Conservation (phyloP, 2,113 vertebrate genomes). For the Epinephelus cyanopodus region DNA sequence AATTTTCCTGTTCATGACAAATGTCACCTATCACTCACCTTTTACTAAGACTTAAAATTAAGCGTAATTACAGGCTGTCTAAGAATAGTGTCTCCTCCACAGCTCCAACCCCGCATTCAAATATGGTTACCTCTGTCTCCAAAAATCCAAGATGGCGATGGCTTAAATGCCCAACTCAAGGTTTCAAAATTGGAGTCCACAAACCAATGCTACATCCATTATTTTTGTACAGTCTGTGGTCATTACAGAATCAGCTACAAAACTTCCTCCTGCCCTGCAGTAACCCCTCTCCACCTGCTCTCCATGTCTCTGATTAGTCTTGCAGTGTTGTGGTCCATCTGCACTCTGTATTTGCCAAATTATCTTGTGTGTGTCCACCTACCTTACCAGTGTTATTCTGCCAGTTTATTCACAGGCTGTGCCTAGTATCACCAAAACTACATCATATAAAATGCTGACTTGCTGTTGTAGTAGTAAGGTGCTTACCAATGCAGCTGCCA, state of each 20-base stretch:
- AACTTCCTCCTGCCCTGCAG: background rate
- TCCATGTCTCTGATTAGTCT: background rate
- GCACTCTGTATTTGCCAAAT: background rate
- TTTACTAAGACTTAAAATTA: too few relatives aligned
- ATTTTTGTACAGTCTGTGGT: too few relatives aligned
- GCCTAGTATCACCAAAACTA: background rate
- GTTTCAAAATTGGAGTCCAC: too few relatives aligned
- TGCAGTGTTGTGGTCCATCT: background rate
- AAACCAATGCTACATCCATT: too few relatives aligned
- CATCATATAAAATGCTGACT: background rate
- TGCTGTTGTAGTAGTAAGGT: background rate
- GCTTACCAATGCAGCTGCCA: slow-evolving; percentile 94
- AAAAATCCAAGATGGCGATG: too few relatives aligned
- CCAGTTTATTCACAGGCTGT: background rate
- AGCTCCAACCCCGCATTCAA: too few relatives aligned
- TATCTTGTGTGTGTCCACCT: background rate
- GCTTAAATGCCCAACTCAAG: too few relatives aligned
- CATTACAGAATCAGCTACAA: background rate
- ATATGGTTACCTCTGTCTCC: too few relatives aligned
- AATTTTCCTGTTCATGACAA: too few relatives aligned
- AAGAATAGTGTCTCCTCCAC: too few relatives aligned
- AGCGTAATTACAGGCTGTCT: too few relatives aligned
- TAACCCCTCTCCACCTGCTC: background rate
- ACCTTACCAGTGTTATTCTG: background rate
- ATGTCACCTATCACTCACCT: too few relatives aligned